Base-by-base conservation (phyloP, 2,888 invertebrate genomes). In the Diplazon laetatorius region DNA sequence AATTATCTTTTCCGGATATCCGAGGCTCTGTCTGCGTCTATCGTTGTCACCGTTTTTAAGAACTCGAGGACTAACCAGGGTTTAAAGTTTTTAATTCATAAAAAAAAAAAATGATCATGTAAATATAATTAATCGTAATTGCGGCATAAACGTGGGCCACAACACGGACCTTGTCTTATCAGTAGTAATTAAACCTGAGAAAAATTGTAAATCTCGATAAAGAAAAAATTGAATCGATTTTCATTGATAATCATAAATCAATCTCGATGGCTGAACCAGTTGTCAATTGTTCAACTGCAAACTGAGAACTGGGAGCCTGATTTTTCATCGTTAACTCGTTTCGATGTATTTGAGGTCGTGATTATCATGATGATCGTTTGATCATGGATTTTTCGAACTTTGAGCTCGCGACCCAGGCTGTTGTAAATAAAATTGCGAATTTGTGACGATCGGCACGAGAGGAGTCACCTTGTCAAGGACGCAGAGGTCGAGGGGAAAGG, bases 41-140 rank as follows among this genome's bases (percentile, higher is more conserved):
- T 55, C 55, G 62, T 55, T 63, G 63, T 66, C 55, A 76, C 71
- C 20, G 80, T 78, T 82, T 74, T 82, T 81, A 85, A 82, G 85
- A 87, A 89, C 87, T 89, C 87, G 87, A 88, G 90, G 90, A 91
- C 89, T 89, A 90, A 90, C 89, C 91, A 91, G 91, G 91, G 91
- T 90, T 89, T 88, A 87, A n/a, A 84, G 85, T 88, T 88, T 85
- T 82, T 80, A 80, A 82, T 76, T 78, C 57, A 69, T 76, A 55
- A 71, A n/a, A n/a, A n/a, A n/a, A n/a, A n/a, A n/a, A n/a, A n/a
- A n/a, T n/a, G 72, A 52, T 63, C 68, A 39, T 79, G 79, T 79
- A 79, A 72, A 79, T 79, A 79, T 68, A 72, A 68, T 55, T 50
- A n/a, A 65, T 18, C 71, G 55, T 71, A 78, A 66, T 25, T 3